Base-by-base conservation (phyloP, 2,113 vertebrate genomes). In the Peromyscus maniculatus region DNA sequence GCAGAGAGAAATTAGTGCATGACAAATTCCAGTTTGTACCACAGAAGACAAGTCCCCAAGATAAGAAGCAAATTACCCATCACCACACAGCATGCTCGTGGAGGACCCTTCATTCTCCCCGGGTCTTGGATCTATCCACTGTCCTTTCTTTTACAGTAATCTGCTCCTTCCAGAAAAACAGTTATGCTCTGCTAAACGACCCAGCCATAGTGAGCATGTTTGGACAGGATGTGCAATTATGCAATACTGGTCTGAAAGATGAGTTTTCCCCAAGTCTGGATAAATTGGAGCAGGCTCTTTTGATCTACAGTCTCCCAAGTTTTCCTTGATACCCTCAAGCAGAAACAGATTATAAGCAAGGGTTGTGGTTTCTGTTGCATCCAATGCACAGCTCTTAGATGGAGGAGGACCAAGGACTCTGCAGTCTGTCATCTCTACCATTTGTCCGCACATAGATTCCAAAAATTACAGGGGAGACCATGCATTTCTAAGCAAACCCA, bases 291-390 rank as follows among this genome's bases (percentile, higher is more conserved):
- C 84, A 72, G 80, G 28, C 9, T 52, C 46, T 78, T n/a, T 96
- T 97, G 88, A 94, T 97, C 66, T 97, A 31, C 28, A 78, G 2
- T 86, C 80, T 69, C 49, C 39, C 66, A 52, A 36, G 77, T 74
- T 95, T 84, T 88, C 94, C 86, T 77, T 62, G 91, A 88, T 49
- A 46, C 5, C 71, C 75, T 71, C 0, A 2, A 91, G 92, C 55
- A 21, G 87, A 75, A 74, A 62, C 0, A 1, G 87, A 94, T 89
- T 19, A 21, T 6, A 7, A 0, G 39, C 66, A 28, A 93, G 31
- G 21, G 7, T 74, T 94, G 80, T 13, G 86, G 92, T n/a, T 96
- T 74, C 4, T 46, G 86, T 78, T 77, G 64, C 39, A 10, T 49
- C 5, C 36, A 6, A 72, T 77, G 92, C 31, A 15, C 22, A 91